Percentiles rank a stretch among this genome's conserved stretches.
phyloP scores from a whole-genome alignment of 2,797 vertebrate species.

The Rhincodon typus region DNA sequence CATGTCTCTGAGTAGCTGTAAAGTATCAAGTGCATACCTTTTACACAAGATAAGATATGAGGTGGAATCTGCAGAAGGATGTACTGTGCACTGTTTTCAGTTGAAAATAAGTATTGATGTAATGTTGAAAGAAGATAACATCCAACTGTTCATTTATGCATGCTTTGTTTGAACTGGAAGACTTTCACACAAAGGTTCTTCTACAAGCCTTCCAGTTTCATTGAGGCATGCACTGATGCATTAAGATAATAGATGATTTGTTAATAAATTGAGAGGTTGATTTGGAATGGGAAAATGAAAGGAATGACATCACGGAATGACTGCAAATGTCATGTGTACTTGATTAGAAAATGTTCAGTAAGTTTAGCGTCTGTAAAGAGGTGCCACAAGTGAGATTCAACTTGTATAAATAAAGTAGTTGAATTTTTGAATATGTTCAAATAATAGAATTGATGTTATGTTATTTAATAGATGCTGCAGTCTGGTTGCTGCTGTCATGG shows the following conservation, averaged over 20 bases:
- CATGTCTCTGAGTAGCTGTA: neutral
- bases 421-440: neutral
- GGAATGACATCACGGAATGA: neutral
- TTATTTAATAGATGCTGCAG: neutral
- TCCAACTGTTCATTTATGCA: neutral
- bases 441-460: neutral
- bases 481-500: neutral
- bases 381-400: neutral
- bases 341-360: neutral
- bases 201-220: neutral
- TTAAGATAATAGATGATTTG: conserved; percentile 20
- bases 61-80: neutral
- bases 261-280: neutral
- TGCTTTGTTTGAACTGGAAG: conserved; percentile 15
- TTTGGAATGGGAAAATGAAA: neutral
- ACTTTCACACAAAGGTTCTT: neutral
- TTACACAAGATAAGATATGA: neutral
- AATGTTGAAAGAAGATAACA: neutral
- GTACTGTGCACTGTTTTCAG: neutral
- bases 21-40: neutral
- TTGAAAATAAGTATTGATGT: neutral
- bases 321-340: neutral
- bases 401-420: neutral
- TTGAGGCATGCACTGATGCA: neutral
- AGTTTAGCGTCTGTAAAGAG: neutral